Conservation (phyloP, 2,113 vertebrate genomes). For the Brachyistius frenatus region DNA sequence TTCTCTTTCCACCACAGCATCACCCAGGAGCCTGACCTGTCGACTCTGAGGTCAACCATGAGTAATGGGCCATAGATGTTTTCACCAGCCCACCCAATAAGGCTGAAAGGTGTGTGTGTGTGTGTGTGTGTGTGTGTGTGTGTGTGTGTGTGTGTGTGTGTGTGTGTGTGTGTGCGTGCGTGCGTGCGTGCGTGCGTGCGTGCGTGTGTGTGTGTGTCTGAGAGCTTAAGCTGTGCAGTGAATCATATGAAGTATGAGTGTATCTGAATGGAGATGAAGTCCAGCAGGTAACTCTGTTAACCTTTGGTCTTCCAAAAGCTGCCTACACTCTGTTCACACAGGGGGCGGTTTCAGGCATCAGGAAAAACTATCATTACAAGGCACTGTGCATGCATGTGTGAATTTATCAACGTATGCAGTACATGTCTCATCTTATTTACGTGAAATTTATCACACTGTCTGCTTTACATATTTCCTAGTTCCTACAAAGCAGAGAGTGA, state of each 20-base stretch:
- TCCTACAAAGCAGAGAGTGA: no score
- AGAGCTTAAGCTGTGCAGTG: neutral
- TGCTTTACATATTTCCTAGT: no score
- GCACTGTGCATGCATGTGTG: neutral
- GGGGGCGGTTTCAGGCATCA: constrained; percentile 55
- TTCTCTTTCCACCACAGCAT: constrained; percentile 19
- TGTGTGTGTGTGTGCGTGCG: constrained; percentile 39
- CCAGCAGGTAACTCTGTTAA: constrained; percentile 66
- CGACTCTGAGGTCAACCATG: constrained; percentile 68
- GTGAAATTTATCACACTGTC: no score
- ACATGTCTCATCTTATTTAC: neutral
- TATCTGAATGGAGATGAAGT: constrained; percentile 63
- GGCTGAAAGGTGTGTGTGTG: constrained; percentile 25
- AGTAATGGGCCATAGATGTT: constrained; percentile 66
- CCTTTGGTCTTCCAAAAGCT: constrained; percentile 60
- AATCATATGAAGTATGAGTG: constrained; percentile 22
- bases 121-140: constrained; percentile 31
- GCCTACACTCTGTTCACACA: constrained; percentile 5
- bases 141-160: constrained; percentile 38
- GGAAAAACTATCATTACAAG: constrained; percentile 19
- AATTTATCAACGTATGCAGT: neutral
- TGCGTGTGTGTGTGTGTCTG: constrained; percentile 30
- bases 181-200: constrained; percentile 29
- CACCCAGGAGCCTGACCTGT: constrained; percentile 52
- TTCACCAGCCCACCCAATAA: constrained; percentile 61